A percentile compares a stretch with the other conserved stretches of the same genome.
Conservation (phyloP, 2,888 invertebrate genomes). For the Mesodorylaimus sp. region DNA sequence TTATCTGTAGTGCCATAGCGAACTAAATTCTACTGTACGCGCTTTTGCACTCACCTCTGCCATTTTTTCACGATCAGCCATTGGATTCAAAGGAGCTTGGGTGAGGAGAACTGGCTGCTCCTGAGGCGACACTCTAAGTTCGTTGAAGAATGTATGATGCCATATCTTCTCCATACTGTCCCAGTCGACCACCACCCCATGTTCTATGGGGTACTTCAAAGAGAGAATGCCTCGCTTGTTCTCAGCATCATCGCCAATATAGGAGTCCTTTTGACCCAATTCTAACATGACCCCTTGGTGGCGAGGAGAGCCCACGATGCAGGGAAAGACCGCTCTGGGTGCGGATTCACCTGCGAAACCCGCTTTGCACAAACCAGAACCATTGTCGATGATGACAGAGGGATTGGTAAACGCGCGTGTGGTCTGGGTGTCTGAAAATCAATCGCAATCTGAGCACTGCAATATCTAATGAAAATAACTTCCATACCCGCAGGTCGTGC, state of each 20-base stretch:
- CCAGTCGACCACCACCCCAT: slow-evolving; percentile 94
- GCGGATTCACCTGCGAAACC: slow-evolving; percentile 58
- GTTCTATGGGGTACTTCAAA: slow-evolving; percentile 85
- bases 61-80: slow-evolving; percentile 89
- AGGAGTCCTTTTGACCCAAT: slow-evolving; percentile 36
- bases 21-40: too few species aligned
- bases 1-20: too few species aligned
- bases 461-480: too few species aligned
- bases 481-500: too few species aligned
- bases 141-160: slow-evolving; percentile 97
- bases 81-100: slow-evolving; percentile 80
- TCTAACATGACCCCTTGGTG: slow-evolving; percentile 40
- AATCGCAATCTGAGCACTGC: too few species aligned
- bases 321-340: slow-evolving; percentile 63
- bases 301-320: slow-evolving; percentile 53
- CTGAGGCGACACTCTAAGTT: slow-evolving; percentile 81
- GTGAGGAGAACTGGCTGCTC: slow-evolving; percentile 81
- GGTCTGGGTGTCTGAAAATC: too few species aligned
- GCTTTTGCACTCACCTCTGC: slow-evolving; percentile 43
- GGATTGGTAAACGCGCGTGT: too few species aligned
- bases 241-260: slow-evolving; percentile 37
- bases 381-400: slow-evolving; percentile 46
- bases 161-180: slow-evolving; percentile 97
- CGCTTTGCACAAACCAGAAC: slow-evolving; percentile 46
- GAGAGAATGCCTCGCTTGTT: slow-evolving; percentile 71